A percentile compares a stretch with the other conserved stretches of the same genome.
phyloP scores from a whole-genome alignment of 2,888 invertebrate species.

The Pristionchus entomophagus region DNA sequence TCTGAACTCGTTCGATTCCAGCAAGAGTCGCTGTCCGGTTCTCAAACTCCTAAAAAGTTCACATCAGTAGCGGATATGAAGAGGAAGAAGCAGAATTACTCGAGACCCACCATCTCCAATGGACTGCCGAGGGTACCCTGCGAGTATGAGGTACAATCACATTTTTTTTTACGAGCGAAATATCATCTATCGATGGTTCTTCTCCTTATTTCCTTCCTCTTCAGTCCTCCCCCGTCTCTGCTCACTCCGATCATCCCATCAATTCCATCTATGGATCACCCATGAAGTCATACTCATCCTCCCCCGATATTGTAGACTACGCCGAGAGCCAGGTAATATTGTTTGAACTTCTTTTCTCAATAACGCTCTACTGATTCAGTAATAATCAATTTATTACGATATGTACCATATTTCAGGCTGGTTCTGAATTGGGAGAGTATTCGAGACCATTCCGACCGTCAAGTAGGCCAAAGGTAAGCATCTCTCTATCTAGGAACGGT shows the following conservation, averaged over 20 bases:
- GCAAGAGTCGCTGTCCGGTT: constrained; percentile 24
- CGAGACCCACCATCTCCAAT: neutral
- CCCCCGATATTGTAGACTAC: constrained; percentile 48
- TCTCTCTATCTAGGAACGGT: neutral
- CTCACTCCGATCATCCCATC: constrained; percentile 44
- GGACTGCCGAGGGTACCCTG: constrained; percentile 51
- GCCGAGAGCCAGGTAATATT: neutral
- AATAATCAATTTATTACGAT: no score
- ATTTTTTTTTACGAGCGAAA: neutral
- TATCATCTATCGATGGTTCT: no score
- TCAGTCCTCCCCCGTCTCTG: neutral
- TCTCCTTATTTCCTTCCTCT: neutral
- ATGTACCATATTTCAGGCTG: neutral
- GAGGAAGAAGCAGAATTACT: constrained; percentile 82
- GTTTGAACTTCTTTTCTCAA: neutral
- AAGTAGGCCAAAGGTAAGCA: constrained; percentile 76
- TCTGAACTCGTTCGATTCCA: neutral
- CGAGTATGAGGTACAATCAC: constrained; percentile 50
- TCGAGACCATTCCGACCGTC: constrained; percentile 65
- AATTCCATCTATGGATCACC: constrained; percentile 55
- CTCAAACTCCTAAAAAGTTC: constrained; percentile 81
- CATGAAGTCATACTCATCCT: constrained; percentile 55
- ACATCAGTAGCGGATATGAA: constrained; percentile 97
- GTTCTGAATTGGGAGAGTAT: constrained; percentile 61
- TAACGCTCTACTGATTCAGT: neutral